phyloP scores from a whole-genome alignment of 2,113 vertebrate genomes.

The rat (Rattus norvegicus) region DNA sequence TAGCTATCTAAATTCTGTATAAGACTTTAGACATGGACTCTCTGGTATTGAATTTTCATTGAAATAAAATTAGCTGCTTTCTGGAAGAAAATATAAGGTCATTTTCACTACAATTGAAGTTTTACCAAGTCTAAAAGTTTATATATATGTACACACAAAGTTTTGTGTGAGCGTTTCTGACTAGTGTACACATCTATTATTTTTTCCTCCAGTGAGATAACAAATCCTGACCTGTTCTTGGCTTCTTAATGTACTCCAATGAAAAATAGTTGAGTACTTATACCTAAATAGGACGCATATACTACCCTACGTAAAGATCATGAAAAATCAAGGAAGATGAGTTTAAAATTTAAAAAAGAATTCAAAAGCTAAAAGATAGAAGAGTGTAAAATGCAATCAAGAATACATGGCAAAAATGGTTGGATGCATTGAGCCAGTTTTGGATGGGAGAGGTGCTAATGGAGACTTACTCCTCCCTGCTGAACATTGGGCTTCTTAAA shows the following conservation, averaged over 20 bases:
- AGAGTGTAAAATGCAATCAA: neutral
- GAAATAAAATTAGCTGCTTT: constrained; percentile 55
- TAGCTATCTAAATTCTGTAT: constrained; percentile 49
- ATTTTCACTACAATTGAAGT: constrained; percentile 46
- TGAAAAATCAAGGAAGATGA: neutral
- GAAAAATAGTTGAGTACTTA: neutral
- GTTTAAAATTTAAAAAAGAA: neutral
- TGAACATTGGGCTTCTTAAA: neutral
- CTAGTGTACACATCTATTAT: neutral
- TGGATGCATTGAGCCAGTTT: neutral
- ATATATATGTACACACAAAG: neutral
- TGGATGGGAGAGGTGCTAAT: neutral
- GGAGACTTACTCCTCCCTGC: neutral
- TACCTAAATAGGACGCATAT: neutral
- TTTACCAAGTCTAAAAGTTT: constrained; percentile 48
- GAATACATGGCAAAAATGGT: too few species aligned
- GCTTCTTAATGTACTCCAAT: neutral
- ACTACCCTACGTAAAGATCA: neutral
- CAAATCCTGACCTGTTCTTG: constrained; percentile 40
- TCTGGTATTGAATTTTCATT: constrained; percentile 50
- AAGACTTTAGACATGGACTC: constrained; percentile 31
- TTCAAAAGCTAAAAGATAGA: neutral
- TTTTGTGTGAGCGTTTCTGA: neutral
- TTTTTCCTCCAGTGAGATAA: neutral
- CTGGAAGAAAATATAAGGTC: constrained; percentile 12